A percentile compares a stretch with the other conserved stretches of the same genome.
phyloP scores from a whole-genome alignment of 2,113 vertebrate genomes.

The Xyliphius kryptos region DNA sequence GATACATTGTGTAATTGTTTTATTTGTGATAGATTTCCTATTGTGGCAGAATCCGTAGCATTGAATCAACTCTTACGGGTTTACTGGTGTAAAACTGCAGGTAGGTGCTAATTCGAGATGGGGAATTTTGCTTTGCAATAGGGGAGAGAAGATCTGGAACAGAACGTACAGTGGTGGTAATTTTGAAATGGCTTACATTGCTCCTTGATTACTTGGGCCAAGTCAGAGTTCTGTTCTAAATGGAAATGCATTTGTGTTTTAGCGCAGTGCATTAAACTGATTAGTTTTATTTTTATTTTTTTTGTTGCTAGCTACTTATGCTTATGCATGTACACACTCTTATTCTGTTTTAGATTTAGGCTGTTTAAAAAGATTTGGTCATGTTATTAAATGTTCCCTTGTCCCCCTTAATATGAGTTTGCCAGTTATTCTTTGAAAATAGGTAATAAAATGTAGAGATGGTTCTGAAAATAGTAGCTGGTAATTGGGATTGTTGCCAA shows the following conservation, averaged over 20 bases:
- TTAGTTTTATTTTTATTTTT: slow-evolving; percentile 38
- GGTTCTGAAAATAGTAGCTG: too few species aligned
- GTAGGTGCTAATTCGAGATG: slow-evolving; percentile 11
- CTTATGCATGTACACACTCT: not conserved
- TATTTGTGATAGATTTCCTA: too few species aligned
- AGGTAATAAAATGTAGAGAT: too few species aligned
- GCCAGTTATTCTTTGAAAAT: too few species aligned
- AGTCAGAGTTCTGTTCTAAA: slow-evolving; percentile 35
- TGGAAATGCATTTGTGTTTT: slow-evolving; percentile 43
- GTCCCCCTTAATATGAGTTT: too few species aligned
- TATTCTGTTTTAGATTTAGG: slow-evolving; percentile 16
- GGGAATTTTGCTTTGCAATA: slow-evolving; percentile 15
- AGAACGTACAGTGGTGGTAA: slow-evolving; percentile 33
- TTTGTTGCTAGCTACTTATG: slow-evolving; percentile 27
- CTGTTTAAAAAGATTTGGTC: too few species aligned
- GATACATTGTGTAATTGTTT: too few species aligned
- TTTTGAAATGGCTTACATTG: slow-evolving; percentile 44
- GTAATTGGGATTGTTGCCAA: not conserved
- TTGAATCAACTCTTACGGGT: too few species aligned
- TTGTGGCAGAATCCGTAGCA: too few species aligned
- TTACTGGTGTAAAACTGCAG: too few species aligned
- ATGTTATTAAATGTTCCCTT: too few species aligned
- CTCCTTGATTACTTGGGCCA: slow-evolving; percentile 39
- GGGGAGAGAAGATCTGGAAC: slow-evolving; percentile 31
- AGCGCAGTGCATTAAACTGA: slow-evolving; percentile 47